phyloP scores from a whole-genome alignment of 2,888 invertebrate genomes.

The Sympetrum striolatum region DNA sequence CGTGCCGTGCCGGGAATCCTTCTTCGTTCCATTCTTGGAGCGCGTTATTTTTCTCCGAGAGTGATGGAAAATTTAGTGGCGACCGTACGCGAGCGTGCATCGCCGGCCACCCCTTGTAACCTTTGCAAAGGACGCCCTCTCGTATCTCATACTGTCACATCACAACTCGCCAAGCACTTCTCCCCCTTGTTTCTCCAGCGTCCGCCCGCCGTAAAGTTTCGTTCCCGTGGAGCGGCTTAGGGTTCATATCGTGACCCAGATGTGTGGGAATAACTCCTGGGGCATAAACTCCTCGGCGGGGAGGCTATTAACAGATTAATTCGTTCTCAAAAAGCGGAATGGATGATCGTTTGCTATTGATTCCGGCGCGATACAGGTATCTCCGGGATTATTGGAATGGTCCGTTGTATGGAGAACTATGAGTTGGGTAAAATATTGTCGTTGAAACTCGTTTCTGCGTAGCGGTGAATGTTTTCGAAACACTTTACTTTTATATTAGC shows the following conservation, averaged over 20 bases:
- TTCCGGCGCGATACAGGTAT: too few relatives aligned
- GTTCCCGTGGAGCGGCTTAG: not conserved
- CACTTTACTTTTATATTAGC: too few relatives aligned
- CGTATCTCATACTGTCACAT: conserved; percentile 12
- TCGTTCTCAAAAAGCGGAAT: not conserved
- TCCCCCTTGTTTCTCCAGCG: not conserved
- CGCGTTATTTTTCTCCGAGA: not conserved
- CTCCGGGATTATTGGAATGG: too few relatives aligned
- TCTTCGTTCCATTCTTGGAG: not conserved
- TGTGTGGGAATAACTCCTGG: not conserved
- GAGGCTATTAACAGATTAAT: not conserved
- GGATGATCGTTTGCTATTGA: not conserved
- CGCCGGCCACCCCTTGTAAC: not conserved
- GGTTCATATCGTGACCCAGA: not conserved
- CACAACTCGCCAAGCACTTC: not conserved
- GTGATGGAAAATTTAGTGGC: conserved; percentile 5
- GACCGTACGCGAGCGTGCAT: not conserved
- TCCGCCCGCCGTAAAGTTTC: not conserved
- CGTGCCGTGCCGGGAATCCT: not conserved
- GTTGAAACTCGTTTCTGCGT: too few relatives aligned
- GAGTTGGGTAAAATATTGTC: too few relatives aligned
- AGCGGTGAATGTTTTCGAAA: too few relatives aligned
- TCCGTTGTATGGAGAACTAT: too few relatives aligned
- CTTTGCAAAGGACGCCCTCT: not conserved
- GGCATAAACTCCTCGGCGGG: not conserved